Percentiles rank a stretch among this genome's conserved stretches.
phyloP scores from a whole-genome alignment of 2,113 vertebrate species.

The Indicator indicator region DNA sequence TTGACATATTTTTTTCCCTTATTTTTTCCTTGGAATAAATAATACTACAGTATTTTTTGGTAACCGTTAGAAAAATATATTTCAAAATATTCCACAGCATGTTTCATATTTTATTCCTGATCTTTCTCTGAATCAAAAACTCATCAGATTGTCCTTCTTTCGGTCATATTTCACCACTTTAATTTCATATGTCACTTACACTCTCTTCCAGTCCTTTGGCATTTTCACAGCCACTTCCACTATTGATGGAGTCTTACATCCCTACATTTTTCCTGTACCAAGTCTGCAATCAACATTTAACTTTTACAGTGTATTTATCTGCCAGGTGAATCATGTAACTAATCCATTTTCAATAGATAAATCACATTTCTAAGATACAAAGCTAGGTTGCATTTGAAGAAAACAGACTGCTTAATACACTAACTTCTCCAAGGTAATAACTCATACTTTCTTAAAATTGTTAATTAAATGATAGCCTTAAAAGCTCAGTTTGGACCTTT shows the following conservation, averaged over 20 bases:
- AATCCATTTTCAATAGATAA: neutral
- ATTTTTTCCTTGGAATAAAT: neutral
- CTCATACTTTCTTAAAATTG: neutral
- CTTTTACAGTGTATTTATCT: constrained; percentile 11
- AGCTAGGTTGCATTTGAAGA: neutral
- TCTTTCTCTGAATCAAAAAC: neutral
- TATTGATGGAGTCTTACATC: neutral
- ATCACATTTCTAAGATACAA: neutral
- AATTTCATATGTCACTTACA: neutral
- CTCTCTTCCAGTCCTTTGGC: neutral
- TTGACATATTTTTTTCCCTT: neutral
- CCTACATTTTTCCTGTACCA: neutral
- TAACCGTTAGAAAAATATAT: neutral
- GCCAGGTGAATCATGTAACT: neutral
- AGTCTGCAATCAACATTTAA: neutral
- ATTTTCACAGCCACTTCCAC: neutral
- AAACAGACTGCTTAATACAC: neutral
- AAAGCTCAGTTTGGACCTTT: constrained; percentile 55
- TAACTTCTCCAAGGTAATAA: neutral
- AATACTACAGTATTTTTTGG: neutral
- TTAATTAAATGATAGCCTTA: constrained; percentile 23
- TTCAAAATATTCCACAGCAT: neutral
- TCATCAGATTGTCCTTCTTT: neutral
- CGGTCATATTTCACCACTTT: neutral
- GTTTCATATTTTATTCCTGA: neutral